Base-by-base conservation (phyloP, 1,140 invertebrate species). In the Himalopsyche phryganea region DNA sequence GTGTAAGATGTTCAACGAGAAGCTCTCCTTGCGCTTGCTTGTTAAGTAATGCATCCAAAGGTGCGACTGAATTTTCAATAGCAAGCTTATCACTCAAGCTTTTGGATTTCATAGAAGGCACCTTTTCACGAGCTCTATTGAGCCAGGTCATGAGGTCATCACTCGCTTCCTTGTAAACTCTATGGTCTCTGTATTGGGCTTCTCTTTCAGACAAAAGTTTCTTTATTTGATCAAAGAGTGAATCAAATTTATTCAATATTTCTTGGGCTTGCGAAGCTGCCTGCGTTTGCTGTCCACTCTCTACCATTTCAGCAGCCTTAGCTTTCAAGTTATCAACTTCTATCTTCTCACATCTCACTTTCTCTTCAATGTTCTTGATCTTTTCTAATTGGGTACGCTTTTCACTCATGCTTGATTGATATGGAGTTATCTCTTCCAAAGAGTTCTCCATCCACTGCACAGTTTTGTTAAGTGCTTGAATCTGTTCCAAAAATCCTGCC, bases 11-110 rank as follows among this genome's bases (percentile, higher is more conserved):
- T 68, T 95, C 92, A 10, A 95, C 81, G 35, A 95, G 76, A 0
- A 94, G 71, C 71, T 94, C 90, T 11, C 92, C 93, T 78, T 94
- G 91, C 20, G 92, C 89, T 76, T 93, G 89, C 67, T 94, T 93
- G 62, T 94, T 94, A 6, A 94, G 73, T 4, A 95, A 71, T 60
- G 87, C 85, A 68, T 95, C 90, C 10, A 96, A 80, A 42, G 92
- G 92, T 15, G 88, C 85, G 0, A 92, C 87, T 7, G 89, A 89
- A 67, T 90, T 89, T 71, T 96, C 92, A 58, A 96, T 88, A 1
- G 91, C 88, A 42, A 94, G 69, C 74, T 93, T 91, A 66, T 95
- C 92, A 67, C 89, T 89, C 0, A 94, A 70, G 7, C 89, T 85
- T 61, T 88, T 83, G 60, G 93, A 92, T 68, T 91, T 92, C 52